Evolutionary conservation across 1,140 invertebrate species (phyloP), one percentile per base, ranked within the genome.

Genomic region (Hylaeus volcanicus): DNA sequence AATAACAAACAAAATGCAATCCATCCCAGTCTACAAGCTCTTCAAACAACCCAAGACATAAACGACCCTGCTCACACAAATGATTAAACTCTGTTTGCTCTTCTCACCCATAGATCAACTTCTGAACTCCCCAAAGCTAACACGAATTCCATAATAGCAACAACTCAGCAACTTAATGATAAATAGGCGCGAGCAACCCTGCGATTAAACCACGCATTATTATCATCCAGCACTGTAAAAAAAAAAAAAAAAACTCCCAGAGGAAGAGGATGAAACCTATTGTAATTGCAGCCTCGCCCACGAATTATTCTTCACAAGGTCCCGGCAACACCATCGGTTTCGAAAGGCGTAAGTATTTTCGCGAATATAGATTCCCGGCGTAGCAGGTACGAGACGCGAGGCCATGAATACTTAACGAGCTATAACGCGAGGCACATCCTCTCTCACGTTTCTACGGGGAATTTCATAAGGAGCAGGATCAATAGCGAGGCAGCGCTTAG

Each of bases 381-480:
- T 51, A 68, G 15, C 69, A 66, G 39, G 39, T 55, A 79, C 9
- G 11, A 5, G 4, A 65, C 43, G 45, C 45, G 71, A 51, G 26
- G 26, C 39, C 65, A 66, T 37, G 69, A 84, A 81, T 70, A 71
- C 58, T 79, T 85, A 79, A 79, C 66, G 61, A 73, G 65, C 48
- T 65, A 39, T 72, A 65, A 45, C 69, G 26, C 51, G 43, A 5
- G 41, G 68, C 61, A 26, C 55, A 43, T 80, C 12, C 61, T 63
- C 72, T 60, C 43, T 75, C 60, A 37, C 48, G 63, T 63, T 64
- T 56, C 51, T 63, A 74, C 74, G 26, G 58, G 77, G 75, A 72
- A 70, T 79, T 77, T 81, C 65, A 74, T 45, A 81, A 83, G 68
- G 82, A 68, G 72, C 41, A 82, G 71, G 45, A 82, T 86, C 74